These are phyloP conservation scores for Apamea epomidion DNA, from an alignment of 2,888 invertebrate species.

Conservation along the genomic window DNA sequence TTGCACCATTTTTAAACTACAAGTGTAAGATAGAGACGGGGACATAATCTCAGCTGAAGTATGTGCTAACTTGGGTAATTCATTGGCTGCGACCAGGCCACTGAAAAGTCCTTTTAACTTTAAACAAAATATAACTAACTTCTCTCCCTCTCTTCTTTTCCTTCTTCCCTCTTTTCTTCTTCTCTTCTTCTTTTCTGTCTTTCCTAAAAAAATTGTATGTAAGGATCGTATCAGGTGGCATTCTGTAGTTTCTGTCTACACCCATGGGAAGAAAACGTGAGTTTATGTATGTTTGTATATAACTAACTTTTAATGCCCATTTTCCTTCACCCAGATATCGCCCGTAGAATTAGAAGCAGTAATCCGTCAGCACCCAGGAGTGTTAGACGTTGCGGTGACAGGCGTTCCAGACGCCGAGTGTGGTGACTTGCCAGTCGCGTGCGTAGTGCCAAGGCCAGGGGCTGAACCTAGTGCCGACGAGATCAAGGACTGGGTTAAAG, in stretches of 20 bases:
- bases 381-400: slow-evolving; percentile 75
- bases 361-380: slow-evolving; percentile 74
- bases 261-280: no score
- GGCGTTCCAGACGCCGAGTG: slow-evolving; percentile 72
- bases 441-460: slow-evolving; percentile 69
- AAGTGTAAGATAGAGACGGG: not conserved
- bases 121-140: not conserved
- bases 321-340: slow-evolving; percentile 67
- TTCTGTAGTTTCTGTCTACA: no score
- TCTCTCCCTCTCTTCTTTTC: no score
- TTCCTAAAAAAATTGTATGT: no score
- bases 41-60: not conserved
- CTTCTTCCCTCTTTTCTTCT: no score
- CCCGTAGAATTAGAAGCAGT: slow-evolving; percentile 75
- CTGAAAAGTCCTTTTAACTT: not conserved
- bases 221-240: no score
- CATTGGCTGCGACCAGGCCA: not conserved
- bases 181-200: no score
- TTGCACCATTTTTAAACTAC: not conserved
- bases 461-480: slow-evolving; percentile 70
- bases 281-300: not conserved
- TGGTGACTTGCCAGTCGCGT: slow-evolving; percentile 76
- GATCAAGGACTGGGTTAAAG: slow-evolving; percentile 75
- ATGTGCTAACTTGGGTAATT: not conserved
- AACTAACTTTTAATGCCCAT: not conserved